Evolutionary conservation across 2,888 invertebrate genomes (phyloP).

Genomic region (Eretmocerus hayati): DNA sequence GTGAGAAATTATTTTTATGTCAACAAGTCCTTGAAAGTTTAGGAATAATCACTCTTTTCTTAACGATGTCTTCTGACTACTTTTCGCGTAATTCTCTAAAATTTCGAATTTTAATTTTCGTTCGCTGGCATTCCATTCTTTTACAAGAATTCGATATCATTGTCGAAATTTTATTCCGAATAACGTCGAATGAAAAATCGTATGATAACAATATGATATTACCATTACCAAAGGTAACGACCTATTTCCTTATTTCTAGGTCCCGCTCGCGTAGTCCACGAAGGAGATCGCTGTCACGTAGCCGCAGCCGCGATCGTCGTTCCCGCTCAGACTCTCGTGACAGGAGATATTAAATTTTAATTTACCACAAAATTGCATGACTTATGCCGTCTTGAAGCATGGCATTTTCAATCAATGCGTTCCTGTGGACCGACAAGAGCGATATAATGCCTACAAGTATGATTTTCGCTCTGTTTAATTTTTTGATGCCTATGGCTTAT

Average conservation of each 20-base stretch:
- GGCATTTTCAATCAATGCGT: not conserved
- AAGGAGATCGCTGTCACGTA: conserved; percentile 42
- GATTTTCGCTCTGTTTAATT: not conserved
- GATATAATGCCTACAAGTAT: conserved; percentile 2
- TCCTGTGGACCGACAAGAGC: not conserved
- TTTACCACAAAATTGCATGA: not conserved
- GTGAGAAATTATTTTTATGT: too few species aligned
- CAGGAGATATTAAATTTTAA: conserved; percentile 38
- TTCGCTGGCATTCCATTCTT: too few species aligned
- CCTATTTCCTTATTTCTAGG: conserved; percentile 25
- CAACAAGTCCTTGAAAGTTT: too few species aligned
- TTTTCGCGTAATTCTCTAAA: too few species aligned
- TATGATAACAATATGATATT: too few species aligned
- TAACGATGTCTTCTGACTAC: too few species aligned
- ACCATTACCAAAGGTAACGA: not conserved
- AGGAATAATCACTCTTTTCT: too few species aligned
- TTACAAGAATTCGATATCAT: too few species aligned
- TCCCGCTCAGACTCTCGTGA: conserved; percentile 45
- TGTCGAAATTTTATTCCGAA: too few species aligned
- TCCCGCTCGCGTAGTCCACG: conserved; percentile 41
- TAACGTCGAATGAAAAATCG: too few species aligned
- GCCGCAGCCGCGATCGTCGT: conserved; percentile 45
- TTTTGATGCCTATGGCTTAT: not conserved
- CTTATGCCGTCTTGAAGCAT: too few species aligned
- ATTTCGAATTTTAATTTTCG: too few species aligned